Base-by-base conservation (phyloP, 2,797 vertebrate genomes). In the Cheirogaleus major region DNA sequence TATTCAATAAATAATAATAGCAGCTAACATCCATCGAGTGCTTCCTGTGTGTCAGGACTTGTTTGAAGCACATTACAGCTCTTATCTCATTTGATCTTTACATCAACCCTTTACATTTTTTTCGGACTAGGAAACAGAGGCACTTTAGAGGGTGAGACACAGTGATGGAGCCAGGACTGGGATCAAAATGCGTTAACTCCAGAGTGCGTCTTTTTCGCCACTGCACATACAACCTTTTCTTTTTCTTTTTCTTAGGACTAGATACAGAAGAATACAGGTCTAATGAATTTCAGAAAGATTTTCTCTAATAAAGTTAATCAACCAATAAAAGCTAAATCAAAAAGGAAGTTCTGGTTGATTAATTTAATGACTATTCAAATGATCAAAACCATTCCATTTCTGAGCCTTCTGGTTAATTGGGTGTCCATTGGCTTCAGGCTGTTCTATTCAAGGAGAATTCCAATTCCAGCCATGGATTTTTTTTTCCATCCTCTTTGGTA, bases 321-420 rank as follows among this genome's bases (percentile, higher is more conserved):
- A 89, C 59, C 87, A 84, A 67, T 93, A 88, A 92, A 95, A 94
- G 41, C 10, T 55, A 65, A 97, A 94, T 73, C 85, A 85, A 82
- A 80, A 89, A 92, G 75, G 59, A 96, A 97, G 78, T 86, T 97
- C 63, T 83, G 76, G 76, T 89, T 97, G 92, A 94, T 96, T 95
- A 86, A 94, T 79, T 97, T 96, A 97, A 97, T 80, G 85, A 57
- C n/a, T 65, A 50, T 90, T 91, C 92, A 89, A 72, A 96, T 93
- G 90, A 95, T 85, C 45, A 32, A n/a, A 92, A 45, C 23, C 25
- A 65, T 90, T 43, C 43, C 80, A 48, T 88, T 83, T 27, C 63
- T 30, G 23, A 85, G 85, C 57, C 95, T 94, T 93, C 73, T 70
- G n/a, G 48, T 83, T 96, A 95, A 91, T 52, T 96, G 80, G 67